phyloP scores from a whole-genome alignment of 2,113 vertebrate genomes.

The Ptilonorhynchus violaceus region DNA sequence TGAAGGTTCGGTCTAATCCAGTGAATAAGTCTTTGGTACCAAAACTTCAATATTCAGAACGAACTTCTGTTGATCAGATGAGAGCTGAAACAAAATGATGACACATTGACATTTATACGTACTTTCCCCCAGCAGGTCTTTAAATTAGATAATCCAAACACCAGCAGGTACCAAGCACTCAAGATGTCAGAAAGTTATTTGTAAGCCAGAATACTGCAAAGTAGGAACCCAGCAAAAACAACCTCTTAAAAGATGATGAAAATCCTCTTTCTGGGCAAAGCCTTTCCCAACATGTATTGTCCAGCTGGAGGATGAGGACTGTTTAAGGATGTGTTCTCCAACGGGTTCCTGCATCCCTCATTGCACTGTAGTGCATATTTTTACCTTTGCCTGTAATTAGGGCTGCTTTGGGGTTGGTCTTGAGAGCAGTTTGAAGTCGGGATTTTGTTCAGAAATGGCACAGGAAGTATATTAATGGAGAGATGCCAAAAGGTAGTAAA shows the following conservation, averaged over 20 bases:
- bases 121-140: background rate
- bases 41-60: background rate
- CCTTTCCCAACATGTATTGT: background rate
- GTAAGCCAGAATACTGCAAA: background rate
- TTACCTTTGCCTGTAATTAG: background rate
- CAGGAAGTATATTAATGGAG: background rate
- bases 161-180: background rate
- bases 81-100: background rate
- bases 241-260: background rate
- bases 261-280: background rate
- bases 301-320: background rate
- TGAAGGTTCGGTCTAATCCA: background rate
- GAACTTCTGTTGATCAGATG: background rate
- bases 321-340: background rate
- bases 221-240: background rate
- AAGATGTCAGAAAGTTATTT: background rate
- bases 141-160: background rate
- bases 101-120: background rate
- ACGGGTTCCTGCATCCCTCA: background rate
- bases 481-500: background rate
- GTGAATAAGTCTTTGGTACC: background rate
- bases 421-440: background rate
- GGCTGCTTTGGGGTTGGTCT: background rate
- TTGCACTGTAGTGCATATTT: background rate
- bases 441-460: background rate